Percentiles rank a stretch among this genome's conserved stretches.
Conservation (phyloP, 2,888 invertebrate genomes). For the Strigamia maritima region DNA sequence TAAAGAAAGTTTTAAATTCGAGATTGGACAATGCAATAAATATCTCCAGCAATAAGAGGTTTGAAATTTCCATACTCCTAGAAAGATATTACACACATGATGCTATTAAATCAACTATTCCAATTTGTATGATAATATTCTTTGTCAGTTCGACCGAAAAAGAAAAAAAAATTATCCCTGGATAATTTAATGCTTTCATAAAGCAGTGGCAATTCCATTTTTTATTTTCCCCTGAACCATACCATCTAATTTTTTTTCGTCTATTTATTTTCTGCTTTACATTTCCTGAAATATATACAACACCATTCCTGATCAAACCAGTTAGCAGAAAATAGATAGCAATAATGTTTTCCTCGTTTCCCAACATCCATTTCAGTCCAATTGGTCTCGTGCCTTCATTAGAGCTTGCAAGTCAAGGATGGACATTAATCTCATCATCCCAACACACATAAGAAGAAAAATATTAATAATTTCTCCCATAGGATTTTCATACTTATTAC, state of each 20-base stretch:
- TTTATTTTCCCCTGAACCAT: neutral
- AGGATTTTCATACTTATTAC: slow-evolving; percentile 17
- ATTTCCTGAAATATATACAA: slow-evolving; percentile 24
- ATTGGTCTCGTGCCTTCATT: slow-evolving; percentile 21
- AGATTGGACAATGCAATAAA: neutral
- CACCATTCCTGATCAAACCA: slow-evolving; percentile 7
- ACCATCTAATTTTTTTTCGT: neutral
- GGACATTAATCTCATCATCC: slow-evolving; percentile 27
- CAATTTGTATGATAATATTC: slow-evolving; percentile 24
- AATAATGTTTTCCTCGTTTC: slow-evolving; percentile 5
- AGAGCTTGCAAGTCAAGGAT: neutral
- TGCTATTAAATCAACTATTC: slow-evolving; percentile 26
- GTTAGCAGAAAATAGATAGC: slow-evolving; percentile 13
- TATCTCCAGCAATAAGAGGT: neutral
- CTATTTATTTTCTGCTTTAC: slow-evolving; percentile 6
- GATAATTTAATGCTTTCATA: slow-evolving; percentile 29
- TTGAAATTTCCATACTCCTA: neutral
- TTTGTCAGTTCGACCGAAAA: slow-evolving; percentile 16
- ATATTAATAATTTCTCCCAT: slow-evolving; percentile 24
- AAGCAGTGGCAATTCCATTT: slow-evolving; percentile 27
- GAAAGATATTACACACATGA: neutral
- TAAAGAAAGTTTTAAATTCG: slow-evolving; percentile 8
- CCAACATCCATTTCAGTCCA: slow-evolving; percentile 8
- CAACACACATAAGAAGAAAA: slow-evolving; percentile 21
- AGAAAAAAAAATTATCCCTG: neutral